Evolutionary conservation across 1,140 invertebrate species (phyloP), one percentile per base, ranked within the genome.

Genomic region (Pararge aegeria): DNA sequence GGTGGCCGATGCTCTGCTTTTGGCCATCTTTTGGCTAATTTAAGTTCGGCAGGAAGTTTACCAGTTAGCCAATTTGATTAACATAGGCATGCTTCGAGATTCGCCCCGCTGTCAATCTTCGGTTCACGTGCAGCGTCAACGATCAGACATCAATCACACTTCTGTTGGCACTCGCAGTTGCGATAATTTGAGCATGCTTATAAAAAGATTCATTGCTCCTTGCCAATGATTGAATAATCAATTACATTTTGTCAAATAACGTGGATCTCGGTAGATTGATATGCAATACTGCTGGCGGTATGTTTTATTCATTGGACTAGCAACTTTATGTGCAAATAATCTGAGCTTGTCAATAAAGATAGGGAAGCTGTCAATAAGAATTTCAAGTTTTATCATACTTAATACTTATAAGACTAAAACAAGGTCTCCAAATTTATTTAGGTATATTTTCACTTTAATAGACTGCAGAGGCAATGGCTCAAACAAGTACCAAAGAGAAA

Each of bases 181-280:
- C 69, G 78, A 87, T 87, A 83, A 83, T 84, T 84, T 81, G 58
- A 69, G 74, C 70, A 52, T 78, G 70, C 64, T 46, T 79, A 77
- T 73, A 75, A 78, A 76, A 75, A 78, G 77, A 78, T 75, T 58
- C 70, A 70, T 74, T 69, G 56, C 55, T 59, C 63, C 70, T 63
- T 89, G 83, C 83, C 86, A 87, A 86, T 75, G 61, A 76, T 84
- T 83, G 70, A 76, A 83, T 84, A 83, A 87, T 83, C 73, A 58
- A 69, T 75, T 66, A 70, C 30, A 34, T 34, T 34, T 42, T 18
- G 12, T 42, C n/a, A 42, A 42, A 42, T 42, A 42, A 18, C 4
- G 38, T 42, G 4, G 38, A 16, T 18, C 38, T 5, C 38, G 2
- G 38, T 18, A 42, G 6, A 18, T 42, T 18, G 38, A 18, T 34